These are phyloP conservation scores for Drusus annulatus DNA, from an alignment of 1,140 invertebrate species.

Conservation along the genomic window DNA sequence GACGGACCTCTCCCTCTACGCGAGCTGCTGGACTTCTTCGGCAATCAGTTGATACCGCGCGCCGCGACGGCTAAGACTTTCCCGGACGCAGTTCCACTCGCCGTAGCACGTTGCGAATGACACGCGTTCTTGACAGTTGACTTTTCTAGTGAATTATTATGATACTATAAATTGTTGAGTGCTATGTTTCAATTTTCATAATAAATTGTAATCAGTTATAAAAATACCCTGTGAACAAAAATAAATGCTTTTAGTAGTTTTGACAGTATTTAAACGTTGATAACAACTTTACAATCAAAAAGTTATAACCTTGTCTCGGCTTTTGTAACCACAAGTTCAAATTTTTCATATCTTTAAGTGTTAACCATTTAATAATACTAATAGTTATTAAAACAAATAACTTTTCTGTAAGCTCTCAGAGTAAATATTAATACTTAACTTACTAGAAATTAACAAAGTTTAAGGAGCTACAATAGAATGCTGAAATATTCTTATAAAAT, in stretches of 20 bases:
- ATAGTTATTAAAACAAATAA: no score
- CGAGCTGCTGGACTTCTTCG: slow-evolving; percentile 2
- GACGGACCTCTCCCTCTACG: slow-evolving; percentile 22
- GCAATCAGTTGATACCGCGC: slow-evolving; percentile 49
- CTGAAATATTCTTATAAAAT: no score
- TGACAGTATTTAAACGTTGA: neutral
- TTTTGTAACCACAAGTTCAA: neutral
- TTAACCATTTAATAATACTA: no score
- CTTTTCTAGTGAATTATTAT: neutral
- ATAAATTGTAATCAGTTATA: neutral
- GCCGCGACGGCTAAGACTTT: slow-evolving; percentile 35
- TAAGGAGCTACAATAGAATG: no score
- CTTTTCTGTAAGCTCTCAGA: no score
- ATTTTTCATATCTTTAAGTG: no score
- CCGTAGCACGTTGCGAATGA: slow-evolving; percentile 9
- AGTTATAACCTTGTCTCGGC: neutral
- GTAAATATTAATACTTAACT: no score
- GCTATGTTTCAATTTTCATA: neutral
- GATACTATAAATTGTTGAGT: slow-evolving; percentile 7
- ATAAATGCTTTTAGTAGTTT: slow-evolving; percentile 6
- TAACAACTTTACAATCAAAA: neutral
- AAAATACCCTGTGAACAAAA: slow-evolving; percentile 3
- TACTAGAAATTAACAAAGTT: no score
- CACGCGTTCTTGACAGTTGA: slow-evolving; percentile 36
- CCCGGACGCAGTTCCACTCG: neutral